Evolutionary conservation across 2,888 invertebrate genomes (phyloP), one percentile per base, ranked within the genome.

Genomic region (Octonoba sinensis): DNA sequence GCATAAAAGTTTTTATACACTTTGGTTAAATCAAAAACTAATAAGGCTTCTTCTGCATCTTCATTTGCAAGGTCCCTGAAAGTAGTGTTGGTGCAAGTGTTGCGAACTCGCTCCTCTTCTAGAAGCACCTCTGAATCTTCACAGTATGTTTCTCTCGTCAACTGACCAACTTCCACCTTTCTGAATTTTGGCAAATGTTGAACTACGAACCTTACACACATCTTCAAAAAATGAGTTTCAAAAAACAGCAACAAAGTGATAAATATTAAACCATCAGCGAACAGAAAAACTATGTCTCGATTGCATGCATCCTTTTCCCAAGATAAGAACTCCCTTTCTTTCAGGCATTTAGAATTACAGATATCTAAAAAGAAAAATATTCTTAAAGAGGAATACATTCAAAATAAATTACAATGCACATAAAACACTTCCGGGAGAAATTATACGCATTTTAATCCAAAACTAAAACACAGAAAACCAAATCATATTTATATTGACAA

Each of bases 1-100:
- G 86, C 86, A 66, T 51, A 73, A 20, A 86, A 78, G 8, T 60
- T 57, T 12, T 72, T 64, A 57, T 76, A 86, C 1, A 24, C 13
- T 72, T 85, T 85, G 8, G 78, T 83, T 57, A 85, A 72, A 44
- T 84, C 66, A 15, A 66, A 56, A 13, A 67, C 51, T 36, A 36
- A 8, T 11, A 69, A 16, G 8, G 36, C 54, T 20, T 65, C 66
- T 16, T 70, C 46, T 6, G 75, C 82, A 27, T 81, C 81, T 24
- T 54, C 47, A n/a, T 16, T 12, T 20, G 69, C 16, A 16, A 44
- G 8, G 12, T 62, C 18, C 18, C n/a, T 11, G 18, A 16, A 60
- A 16, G 60, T n/a, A 16, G 24, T 44, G 18, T n/a, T 22, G n/a
- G 18, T 49, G 22, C 51, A 18, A 18, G 36, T 46, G 8, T 51